phyloP scores from a whole-genome alignment of 1,140 invertebrate species.

The Drosophila sechellia region DNA sequence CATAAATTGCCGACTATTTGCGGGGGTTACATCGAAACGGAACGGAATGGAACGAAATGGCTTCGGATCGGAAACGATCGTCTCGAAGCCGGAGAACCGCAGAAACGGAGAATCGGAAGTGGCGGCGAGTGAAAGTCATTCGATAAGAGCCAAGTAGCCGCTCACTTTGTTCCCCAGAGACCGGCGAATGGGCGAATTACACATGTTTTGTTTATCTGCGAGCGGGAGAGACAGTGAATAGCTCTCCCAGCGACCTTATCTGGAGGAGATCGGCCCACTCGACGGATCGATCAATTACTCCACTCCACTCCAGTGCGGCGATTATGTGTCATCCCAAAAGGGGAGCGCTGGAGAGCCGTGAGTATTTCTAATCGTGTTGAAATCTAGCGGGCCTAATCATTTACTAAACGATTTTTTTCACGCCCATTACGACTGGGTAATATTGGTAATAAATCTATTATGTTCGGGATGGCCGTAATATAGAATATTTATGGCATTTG shows the following conservation, averaged over 20 bases:
- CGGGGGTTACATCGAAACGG: slow-evolving; percentile 7
- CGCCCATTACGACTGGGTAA: not conserved
- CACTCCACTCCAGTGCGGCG: not conserved
- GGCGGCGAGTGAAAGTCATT: slow-evolving; percentile 36
- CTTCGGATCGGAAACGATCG: too few species aligned
- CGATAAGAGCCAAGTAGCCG: slow-evolving; percentile 18
- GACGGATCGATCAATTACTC: slow-evolving; percentile 19
- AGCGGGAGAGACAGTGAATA: slow-evolving; percentile 8
- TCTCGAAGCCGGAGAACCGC: not conserved
- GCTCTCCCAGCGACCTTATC: slow-evolving; percentile 15
- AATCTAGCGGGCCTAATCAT: slow-evolving; percentile 23
- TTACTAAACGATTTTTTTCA: not conserved
- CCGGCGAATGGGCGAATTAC: slow-evolving; percentile 48
- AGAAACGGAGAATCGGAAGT: slow-evolving; percentile 30
- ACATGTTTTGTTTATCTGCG: slow-evolving; percentile 46
- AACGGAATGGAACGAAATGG: not conserved
- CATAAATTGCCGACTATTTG: not conserved
- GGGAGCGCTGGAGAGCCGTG: not conserved
- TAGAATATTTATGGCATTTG: not conserved
- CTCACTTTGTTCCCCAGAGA: not conserved
- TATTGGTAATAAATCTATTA: not conserved
- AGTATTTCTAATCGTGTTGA: slow-evolving; percentile 7
- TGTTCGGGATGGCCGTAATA: not conserved
- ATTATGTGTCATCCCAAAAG: slow-evolving; percentile 22
- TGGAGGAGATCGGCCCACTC: slow-evolving; percentile 10